These are phyloP conservation scores for Sus cebifrons DNA, from an alignment of 2,797 vertebrate genomes.

Conservation along the genomic window DNA sequence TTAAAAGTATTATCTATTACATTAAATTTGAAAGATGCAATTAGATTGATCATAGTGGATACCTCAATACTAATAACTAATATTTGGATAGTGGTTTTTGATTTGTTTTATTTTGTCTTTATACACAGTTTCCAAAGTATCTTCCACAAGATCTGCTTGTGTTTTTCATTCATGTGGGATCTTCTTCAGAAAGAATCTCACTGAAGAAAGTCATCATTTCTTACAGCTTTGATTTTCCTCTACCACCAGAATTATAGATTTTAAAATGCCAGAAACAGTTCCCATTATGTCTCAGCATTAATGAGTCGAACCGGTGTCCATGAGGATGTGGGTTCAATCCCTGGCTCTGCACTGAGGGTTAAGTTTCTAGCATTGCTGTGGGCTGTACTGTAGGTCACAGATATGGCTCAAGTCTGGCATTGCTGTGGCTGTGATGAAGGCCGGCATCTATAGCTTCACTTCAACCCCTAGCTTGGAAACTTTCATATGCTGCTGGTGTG, in stretches of 20 bases:
- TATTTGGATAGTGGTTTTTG: not conserved
- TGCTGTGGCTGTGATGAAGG: no score
- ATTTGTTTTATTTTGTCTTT: not conserved
- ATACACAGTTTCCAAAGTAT: not conserved
- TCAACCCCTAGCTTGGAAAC: no score
- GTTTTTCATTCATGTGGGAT: not conserved
- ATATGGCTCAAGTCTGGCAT: no score
- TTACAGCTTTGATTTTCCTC: not conserved
- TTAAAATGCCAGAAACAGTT: not conserved
- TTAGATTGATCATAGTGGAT: not conserved
- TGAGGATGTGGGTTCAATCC: no score
- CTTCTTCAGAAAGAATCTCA: not conserved
- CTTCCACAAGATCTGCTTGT: not conserved
- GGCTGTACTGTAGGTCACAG: no score
- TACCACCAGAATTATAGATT: not conserved
- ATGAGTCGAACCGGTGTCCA: no score
- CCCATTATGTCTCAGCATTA: no score
- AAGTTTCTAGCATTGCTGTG: no score
- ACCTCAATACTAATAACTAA: not conserved
- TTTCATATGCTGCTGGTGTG: no score
- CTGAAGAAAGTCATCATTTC: not conserved
- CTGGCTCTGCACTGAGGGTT: no score
- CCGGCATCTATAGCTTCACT: no score
- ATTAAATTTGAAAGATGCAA: conserved; percentile 22
- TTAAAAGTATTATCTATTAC: not conserved